Evolutionary conservation across 2,113 vertebrate genomes (phyloP), one percentile per base, ranked within the genome.

Genomic region (Gymnogyps californianus): DNA sequence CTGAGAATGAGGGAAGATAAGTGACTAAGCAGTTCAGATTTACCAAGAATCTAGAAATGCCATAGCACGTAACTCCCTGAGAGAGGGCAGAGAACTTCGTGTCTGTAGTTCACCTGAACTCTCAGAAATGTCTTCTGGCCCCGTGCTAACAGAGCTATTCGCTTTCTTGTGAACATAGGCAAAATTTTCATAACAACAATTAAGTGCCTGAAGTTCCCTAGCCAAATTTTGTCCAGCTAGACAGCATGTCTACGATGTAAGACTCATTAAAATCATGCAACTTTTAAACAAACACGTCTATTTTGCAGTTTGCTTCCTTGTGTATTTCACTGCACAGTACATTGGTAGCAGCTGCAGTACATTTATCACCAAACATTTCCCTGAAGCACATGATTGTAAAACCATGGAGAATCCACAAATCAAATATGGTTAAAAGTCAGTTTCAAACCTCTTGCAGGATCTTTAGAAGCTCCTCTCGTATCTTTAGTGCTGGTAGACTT

Each of bases 401-500:
- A 51, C 57, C 38, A 38, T 2, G 2, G 46, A 58, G 20, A 89
- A 83, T 28, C 34, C 64, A 52, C 1, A 1, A 51, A 58, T 54
- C 57, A 87, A 80, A 15, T 75, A 61, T 3, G 64, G 44, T 47
- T 62, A 90, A 10, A 88, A 74, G 76, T 67, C 66, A 94, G 46
- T 34, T 90, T 72, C 98, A 98, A 85, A 99, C 99, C 98, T 99
- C 99, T 95, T 99, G 99, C 13, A 99, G 98, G 93, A 99, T 99
- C 98, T 98, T 99, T 42, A 99, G 98, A 38, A 99, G 98, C 72
- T 99, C 99, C 91, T 99, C 99, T 75, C 99, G 97, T 97, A 99
- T 99, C 91, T 99, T 98, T 7, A 99, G 98, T 3, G 99, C 99
- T 2, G 99, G 99, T 51, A 99, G 98, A 55, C 99, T 99, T 92